Conservation (phyloP, 2,888 invertebrate species). For the Drosophila infuscata region DNA sequence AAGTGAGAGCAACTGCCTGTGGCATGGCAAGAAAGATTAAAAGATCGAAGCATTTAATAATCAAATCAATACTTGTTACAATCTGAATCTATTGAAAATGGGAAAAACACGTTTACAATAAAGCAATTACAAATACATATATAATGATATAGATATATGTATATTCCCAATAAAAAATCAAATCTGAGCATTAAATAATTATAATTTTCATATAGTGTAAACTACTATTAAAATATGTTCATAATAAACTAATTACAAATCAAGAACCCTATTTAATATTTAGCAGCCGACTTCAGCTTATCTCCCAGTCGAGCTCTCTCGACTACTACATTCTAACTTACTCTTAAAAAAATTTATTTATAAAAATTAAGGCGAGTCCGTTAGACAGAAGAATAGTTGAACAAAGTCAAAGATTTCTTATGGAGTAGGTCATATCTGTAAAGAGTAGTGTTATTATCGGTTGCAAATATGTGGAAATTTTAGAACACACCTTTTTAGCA, state of each 20-base stretch:
- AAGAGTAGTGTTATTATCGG: neutral
- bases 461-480: neutral
- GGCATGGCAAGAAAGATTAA: neutral
- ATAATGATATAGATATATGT: neutral
- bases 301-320: fast-evolving
- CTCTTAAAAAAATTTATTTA: neutral
- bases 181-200: neutral
- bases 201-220: neutral
- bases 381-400: neutral
- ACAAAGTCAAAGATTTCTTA: neutral
- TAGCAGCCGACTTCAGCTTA: neutral
- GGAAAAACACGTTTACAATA: too few species aligned
- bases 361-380: neutral
- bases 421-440: neutral
- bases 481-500: neutral
- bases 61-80: neutral
- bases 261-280: neutral
- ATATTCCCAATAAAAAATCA: neutral
- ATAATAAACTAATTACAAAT: too few species aligned
- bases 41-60: neutral
- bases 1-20: neutral
- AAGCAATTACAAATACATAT: neutral
- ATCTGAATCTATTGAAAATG: neutral
- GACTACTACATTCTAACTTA: neutral
- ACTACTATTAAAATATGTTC: neutral